Conservation (phyloP, 2,888 invertebrate species). For the Folsomia candida region DNA sequence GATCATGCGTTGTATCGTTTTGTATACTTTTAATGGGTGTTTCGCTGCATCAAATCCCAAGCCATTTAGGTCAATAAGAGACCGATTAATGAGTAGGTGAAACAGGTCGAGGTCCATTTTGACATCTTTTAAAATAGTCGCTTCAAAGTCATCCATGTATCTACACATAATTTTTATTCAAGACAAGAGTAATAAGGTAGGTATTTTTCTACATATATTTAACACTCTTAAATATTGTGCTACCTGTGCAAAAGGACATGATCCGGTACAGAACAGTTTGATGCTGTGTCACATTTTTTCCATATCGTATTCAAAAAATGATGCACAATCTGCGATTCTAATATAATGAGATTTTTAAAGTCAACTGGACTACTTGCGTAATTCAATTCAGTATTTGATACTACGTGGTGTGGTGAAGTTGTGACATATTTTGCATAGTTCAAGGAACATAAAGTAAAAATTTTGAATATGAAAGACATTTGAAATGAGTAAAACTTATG, state of each 20-base stretch:
- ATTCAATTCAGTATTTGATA: not conserved
- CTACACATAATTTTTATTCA: slow-evolving; percentile 12
- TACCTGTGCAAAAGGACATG: too few relatives aligned
- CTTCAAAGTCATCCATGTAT: slow-evolving; percentile 19
- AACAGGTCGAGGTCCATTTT: slow-evolving; percentile 21
- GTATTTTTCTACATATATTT: too few relatives aligned
- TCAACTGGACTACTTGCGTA: not conserved
- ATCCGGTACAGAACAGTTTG: too few relatives aligned
- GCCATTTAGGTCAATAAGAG: slow-evolving; percentile 5
- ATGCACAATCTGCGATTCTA: not conserved
- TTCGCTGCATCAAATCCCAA: slow-evolving; percentile 22
- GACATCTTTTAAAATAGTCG: slow-evolving; percentile 5
- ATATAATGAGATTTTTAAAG: not conserved
- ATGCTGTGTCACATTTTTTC: too few relatives aligned
- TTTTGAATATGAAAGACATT: too few relatives aligned
- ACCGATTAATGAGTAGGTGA: not conserved
- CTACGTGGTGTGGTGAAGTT: too few relatives aligned
- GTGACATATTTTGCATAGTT: too few relatives aligned
- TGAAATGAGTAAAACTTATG: too few relatives aligned
- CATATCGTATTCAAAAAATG: not conserved
- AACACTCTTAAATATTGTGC: too few relatives aligned
- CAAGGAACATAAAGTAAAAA: too few relatives aligned
- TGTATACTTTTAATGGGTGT: slow-evolving; percentile 27
- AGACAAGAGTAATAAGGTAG: too few relatives aligned
- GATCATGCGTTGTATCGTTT: slow-evolving; percentile 24